These are phyloP conservation scores for Gila robusta DNA, from an alignment of 2,797 vertebrate genomes.

Conservation along the genomic window DNA sequence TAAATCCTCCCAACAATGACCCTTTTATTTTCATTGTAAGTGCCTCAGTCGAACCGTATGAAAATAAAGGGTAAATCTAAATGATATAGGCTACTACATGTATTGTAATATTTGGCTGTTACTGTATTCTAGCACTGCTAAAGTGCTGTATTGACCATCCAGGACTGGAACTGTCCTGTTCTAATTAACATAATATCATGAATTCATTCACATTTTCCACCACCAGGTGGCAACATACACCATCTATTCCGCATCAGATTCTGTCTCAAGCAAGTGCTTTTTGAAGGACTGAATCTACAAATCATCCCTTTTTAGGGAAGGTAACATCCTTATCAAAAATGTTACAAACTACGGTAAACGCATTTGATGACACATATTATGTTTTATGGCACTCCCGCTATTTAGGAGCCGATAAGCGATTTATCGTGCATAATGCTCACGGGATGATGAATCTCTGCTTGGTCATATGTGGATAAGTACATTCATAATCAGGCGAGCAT, in stretches of 20 bases:
- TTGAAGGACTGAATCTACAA: background rate
- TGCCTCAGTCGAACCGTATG: background rate
- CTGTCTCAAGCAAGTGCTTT: background rate
- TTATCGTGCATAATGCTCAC: background rate
- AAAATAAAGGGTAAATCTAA: background rate
- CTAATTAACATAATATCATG: background rate
- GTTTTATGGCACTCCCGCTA: background rate
- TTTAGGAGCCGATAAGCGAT: background rate
- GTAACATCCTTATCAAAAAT: background rate
- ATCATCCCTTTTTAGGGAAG: background rate
- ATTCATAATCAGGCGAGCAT: constrained; percentile 15
- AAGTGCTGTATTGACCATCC: background rate
- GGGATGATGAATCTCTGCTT: constrained; percentile 25
- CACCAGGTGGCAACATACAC: constrained; percentile 78
- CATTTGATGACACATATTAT: background rate
- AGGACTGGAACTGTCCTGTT: background rate
- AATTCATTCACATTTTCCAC: constrained; percentile 47
- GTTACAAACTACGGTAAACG: constrained; percentile 8
- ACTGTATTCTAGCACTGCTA: background rate
- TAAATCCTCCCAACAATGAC: background rate
- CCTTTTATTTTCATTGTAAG: background rate
- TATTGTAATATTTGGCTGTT: background rate
- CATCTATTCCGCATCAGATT: constrained; percentile 23
- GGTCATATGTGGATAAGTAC: constrained; percentile 30
- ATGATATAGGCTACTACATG: background rate